Percentiles rank a stretch among this genome's conserved stretches.
These are phyloP conservation scores for Myoxocephalus aenaeus DNA, from an alignment of 2,797 vertebrate species.

Conservation along the genomic window DNA sequence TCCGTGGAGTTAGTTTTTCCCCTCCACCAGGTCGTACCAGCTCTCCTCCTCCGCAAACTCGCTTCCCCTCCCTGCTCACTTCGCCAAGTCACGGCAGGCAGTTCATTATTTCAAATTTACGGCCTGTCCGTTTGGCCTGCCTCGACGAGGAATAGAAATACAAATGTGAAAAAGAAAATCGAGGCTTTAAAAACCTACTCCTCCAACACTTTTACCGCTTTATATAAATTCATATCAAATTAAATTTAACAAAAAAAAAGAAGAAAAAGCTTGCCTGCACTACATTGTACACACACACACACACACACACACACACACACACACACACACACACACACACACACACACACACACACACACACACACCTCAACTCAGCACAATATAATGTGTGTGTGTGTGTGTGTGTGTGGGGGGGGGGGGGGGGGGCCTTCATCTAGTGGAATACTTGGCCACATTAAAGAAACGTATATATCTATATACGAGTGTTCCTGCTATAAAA, in stretches of 20 bases:
- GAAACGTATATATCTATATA: not conserved
- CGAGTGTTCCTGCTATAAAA: conserved; percentile 27
- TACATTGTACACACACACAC: conserved; percentile 27
- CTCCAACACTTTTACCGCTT: conserved; percentile 65
- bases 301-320: not conserved
- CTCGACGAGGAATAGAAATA: conserved; percentile 73
- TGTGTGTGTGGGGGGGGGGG: no score
- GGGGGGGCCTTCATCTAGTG: conserved; percentile 35
- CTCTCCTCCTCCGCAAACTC: conserved; percentile 43
- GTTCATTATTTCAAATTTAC: conserved; percentile 86
- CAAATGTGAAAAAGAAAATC: not conserved
- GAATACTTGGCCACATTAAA: conserved; percentile 37
- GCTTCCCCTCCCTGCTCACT: conserved; percentile 52
- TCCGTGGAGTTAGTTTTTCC: conserved; percentile 34
- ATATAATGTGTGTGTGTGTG: not conserved
- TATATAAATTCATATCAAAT: conserved; percentile 82
- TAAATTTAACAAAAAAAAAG: conserved; percentile 73
- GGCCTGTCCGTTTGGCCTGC: conserved; percentile 76
- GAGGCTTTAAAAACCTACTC: conserved; percentile 55
- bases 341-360: not conserved
- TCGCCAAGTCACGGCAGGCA: conserved; percentile 67
- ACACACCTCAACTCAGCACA: conserved; percentile 1
- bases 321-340: no score
- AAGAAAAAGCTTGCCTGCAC: conserved; percentile 25
- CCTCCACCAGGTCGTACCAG: conserved; percentile 45